These are phyloP conservation scores for Pygmarrhopalites habei DNA, from an alignment of 1,140 invertebrate genomes.

Conservation along the genomic window DNA sequence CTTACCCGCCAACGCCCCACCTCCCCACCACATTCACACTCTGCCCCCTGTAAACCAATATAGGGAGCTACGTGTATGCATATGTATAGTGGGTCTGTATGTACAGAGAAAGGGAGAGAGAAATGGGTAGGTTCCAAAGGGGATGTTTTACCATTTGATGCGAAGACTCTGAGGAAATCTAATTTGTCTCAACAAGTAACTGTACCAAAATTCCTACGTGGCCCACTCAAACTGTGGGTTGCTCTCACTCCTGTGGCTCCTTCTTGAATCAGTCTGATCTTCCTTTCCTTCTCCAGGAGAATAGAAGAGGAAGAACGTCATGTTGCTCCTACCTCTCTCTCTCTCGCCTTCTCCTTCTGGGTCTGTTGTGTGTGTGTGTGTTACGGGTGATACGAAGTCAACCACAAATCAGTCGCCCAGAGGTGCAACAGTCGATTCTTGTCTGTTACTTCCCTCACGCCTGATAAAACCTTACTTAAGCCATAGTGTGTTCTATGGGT, in stretches of 20 bases:
- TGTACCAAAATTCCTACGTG: constrained; percentile 7
- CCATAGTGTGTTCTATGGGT: not conserved
- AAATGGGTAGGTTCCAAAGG: not conserved
- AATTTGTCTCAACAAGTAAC: constrained; percentile 30
- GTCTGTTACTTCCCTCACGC: not conserved
- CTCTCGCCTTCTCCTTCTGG: no score
- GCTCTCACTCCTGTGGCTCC: no score
- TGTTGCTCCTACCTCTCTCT: no score
- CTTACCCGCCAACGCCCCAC: not conserved
- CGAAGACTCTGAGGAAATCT: constrained; percentile 17
- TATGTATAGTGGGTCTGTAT: not conserved
- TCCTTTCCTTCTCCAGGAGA: no score
- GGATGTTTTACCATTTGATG: constrained; percentile 18
- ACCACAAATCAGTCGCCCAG: constrained; percentile 19
- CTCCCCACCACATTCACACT: not conserved
- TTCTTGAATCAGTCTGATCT: no score
- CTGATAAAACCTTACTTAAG: not conserved
- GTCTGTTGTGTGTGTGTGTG: no score
- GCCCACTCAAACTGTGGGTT: not conserved
- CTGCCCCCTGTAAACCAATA: no score
- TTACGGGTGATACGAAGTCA: no score
- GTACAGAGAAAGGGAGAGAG: not conserved
- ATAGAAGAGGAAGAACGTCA: no score
- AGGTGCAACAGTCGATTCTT: constrained; percentile 19
- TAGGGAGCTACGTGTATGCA: not conserved